Evolutionary conservation across 2,888 invertebrate species (phyloP), one percentile per base, ranked within the genome.

Genomic region (Lasioglossum pauxillum): DNA sequence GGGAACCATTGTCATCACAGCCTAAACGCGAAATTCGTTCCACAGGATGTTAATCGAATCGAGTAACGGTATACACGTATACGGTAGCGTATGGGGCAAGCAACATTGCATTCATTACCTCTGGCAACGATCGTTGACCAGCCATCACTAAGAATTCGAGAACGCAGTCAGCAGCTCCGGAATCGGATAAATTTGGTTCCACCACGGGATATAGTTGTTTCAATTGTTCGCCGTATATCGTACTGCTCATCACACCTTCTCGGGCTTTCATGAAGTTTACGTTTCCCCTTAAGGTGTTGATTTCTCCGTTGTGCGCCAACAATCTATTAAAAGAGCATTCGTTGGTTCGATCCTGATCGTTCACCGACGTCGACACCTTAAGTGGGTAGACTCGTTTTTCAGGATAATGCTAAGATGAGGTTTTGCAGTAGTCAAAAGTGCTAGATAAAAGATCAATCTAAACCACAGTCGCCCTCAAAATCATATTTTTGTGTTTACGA

Each of bases 1-100:
- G 0, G 99, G 99, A 72, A 99, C 99, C 99, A 99, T 99, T 0
- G 99, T 99, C 98, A 99, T 99, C 67, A 99, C 98, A 72, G 99
- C 99, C 96, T 97, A 90, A 69, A 79, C 53, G 44, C 53, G 53
- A 71, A 19, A 75, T 44, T 49, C 14, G 41, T 83, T 19, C 31
- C 31, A 31, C n/a, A 31, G 10, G 35, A 38, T 23, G 19, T 69
- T 69, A 35, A 35, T 69, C 35, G 38, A 64, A 31, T 64, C 38
- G 19, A 69, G 35, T 23, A 38, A 35, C 7, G 3, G 8, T 35
- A 23, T 8, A 19, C 5, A 19, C 16, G 16, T 64, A 7, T n/a
- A 14, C 14, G 1, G 5, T 35, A 35, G 35, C 35, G 5, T 35
- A 35, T 35, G 35, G 35, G 35, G 4, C n/a, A 12, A 57, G 5